Evolutionary conservation across 2,888 invertebrate species (phyloP).

Genomic region (Pollenia griseotomentosa): DNA sequence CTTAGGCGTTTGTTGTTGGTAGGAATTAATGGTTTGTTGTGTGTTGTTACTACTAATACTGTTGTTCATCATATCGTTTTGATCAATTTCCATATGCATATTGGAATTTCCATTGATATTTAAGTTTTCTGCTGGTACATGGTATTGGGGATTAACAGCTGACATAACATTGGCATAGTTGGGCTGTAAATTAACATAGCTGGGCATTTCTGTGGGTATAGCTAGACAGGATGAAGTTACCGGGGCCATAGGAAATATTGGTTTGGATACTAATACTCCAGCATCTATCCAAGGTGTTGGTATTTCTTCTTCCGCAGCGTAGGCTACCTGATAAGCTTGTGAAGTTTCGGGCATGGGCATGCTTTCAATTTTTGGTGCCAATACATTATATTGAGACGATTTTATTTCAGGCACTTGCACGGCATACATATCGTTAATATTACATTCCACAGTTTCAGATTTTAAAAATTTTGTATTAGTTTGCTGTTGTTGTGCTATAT

Average conservation of each 20-base stretch:
- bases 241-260: conserved; percentile 86
- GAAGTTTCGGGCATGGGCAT: conserved; percentile 82
- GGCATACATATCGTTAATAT: conserved; percentile 64
- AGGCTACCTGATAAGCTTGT: conserved; percentile 89
- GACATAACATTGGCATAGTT: conserved; percentile 76
- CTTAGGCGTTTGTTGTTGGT: conserved; percentile 18
- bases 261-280: conserved; percentile 88
- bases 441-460: conserved; percentile 74
- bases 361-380: conserved; percentile 76
- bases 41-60: conserved; percentile 67
- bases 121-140: background rate
- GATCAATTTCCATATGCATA: conserved; percentile 57
- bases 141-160: conserved; percentile 35
- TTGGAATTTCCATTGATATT: conserved; percentile 1
- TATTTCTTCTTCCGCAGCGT: conserved; percentile 90
- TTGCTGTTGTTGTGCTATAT: conserved; percentile 24
- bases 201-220: conserved; percentile 83
- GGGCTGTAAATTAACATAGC: conserved; percentile 82
- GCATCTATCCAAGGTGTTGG: conserved; percentile 91
- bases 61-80: conserved; percentile 40
- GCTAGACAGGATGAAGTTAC: conserved; percentile 85
- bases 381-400: conserved; percentile 39
- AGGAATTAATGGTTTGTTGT: background rate
- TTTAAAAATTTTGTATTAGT: conserved; percentile 47
- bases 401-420: conserved; percentile 62